Conservation (phyloP, 1,140 invertebrate genomes). For the Argopecten irradians region DNA sequence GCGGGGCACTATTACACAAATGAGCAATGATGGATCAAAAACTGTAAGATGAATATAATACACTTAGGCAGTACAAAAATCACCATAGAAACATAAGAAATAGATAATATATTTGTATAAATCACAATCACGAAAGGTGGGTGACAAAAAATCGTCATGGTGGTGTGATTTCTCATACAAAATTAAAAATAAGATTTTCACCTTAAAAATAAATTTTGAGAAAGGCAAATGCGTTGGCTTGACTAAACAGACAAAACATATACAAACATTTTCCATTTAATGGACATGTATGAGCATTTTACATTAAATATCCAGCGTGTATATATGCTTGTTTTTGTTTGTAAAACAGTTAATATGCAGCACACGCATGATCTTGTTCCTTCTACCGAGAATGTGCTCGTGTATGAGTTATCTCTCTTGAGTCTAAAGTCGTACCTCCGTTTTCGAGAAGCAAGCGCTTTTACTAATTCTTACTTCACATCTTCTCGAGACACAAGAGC, state of each 20-base stretch:
- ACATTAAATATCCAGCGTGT: neutral
- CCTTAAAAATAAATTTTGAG: constrained; percentile 23
- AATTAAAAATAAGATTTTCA: constrained; percentile 24
- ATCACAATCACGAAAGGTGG: neutral
- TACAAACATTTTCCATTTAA: neutral
- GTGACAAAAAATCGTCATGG: neutral
- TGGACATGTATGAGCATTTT: constrained; percentile 10
- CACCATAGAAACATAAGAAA: neutral
- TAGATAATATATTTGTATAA: constrained; percentile 17
- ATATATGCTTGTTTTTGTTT: neutral
- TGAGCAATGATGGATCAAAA: constrained; percentile 11
- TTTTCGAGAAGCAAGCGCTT: neutral
- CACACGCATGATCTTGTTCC: neutral
- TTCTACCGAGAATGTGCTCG: neutral
- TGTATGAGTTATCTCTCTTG: neutral
- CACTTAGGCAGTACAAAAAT: constrained; percentile 11
- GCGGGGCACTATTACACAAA: neutral
- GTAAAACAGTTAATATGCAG: neutral
- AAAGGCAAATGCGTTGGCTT: constrained; percentile 6
- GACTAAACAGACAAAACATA: neutral
- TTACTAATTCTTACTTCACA: neutral
- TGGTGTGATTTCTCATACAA: neutral
- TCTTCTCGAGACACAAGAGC: no score
- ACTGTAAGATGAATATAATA: constrained; percentile 2
- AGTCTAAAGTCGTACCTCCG: neutral